phyloP scores from a whole-genome alignment of 2,113 vertebrate genomes.

The Otolemur garnettii region DNA sequence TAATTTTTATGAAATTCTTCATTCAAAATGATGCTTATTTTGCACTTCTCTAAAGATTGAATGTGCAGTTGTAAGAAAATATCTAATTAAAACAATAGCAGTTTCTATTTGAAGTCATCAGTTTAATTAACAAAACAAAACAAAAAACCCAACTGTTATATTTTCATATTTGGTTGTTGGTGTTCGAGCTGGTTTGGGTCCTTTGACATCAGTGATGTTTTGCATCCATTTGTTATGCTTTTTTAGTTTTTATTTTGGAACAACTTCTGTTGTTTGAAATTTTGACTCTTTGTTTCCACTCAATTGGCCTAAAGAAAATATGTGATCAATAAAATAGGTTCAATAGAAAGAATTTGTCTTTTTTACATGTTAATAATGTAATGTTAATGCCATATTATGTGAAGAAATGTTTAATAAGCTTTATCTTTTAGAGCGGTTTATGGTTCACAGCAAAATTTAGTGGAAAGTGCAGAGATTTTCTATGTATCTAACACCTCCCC shows the following conservation, averaged over 20 bases:
- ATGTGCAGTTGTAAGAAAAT: neutral
- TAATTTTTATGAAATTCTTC: neutral
- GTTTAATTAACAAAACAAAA: neutral
- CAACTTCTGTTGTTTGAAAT: neutral
- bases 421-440: neutral
- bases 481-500: neutral
- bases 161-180: neutral
- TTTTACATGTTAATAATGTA: neutral
- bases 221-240: neutral
- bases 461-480: neutral
- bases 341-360: neutral
- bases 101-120: neutral
- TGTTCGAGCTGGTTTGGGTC: neutral
- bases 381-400: neutral
- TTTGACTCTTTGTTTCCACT: neutral
- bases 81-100: neutral
- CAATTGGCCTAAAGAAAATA: neutral
- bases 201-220: neutral
- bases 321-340: neutral
- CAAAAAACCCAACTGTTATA: neutral
- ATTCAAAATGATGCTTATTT: neutral
- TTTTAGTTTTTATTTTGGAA: neutral
- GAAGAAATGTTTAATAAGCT: neutral
- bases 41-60: neutral
- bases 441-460: neutral